Evolutionary conservation across 1,140 invertebrate genomes (phyloP), one percentile per base, ranked within the genome.

Genomic region (Lordiphosa collinella): DNA sequence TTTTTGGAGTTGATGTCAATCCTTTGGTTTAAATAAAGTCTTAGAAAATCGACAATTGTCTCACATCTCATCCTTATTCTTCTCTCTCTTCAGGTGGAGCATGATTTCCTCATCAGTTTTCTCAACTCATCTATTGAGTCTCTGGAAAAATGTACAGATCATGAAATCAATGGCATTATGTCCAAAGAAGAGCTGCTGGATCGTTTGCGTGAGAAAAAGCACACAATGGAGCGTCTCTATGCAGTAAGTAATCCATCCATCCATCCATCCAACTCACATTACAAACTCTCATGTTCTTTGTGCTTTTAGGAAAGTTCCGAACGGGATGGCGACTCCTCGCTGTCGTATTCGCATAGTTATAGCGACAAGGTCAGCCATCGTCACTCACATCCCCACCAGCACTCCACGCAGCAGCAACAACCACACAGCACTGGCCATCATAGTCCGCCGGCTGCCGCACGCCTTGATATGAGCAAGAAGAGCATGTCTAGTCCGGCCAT

Each of bases 101-200:
- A 93, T 25, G 91, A 93, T 61, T 94, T 94, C 72, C 91, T 94
- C 73, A 90, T 94, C 31, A 90, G 92, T 46, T 95, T 94, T 76
- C 67, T 95, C 13, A 93, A 93, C 58, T 92, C 92, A 50, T 93
- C 93, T 48, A 92, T 95, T 50, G 90, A 91, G 60, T 92, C 91
- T 60, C 82, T 94, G 47, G 91, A 90, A 25, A 86, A 85, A 52
- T 89, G 80, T 12, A 73, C 71, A 32, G 82, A 56, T 74, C 90
- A 70, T 89, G 92, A 70, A 90, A 90, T 79, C 89, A 90, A 67
- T 89, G 88, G 72, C 88, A 82, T 84, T 88, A 90, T 82, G 91
- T 80, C 80, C 90, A 76, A 90, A 92, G 84, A 94, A 90, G 93
- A 94, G 56, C 76, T 94, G 29, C 80, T 94, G 40, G 70, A 90